Base-by-base conservation (phyloP, 2,888 invertebrate species). In the Julus scandinavius region DNA sequence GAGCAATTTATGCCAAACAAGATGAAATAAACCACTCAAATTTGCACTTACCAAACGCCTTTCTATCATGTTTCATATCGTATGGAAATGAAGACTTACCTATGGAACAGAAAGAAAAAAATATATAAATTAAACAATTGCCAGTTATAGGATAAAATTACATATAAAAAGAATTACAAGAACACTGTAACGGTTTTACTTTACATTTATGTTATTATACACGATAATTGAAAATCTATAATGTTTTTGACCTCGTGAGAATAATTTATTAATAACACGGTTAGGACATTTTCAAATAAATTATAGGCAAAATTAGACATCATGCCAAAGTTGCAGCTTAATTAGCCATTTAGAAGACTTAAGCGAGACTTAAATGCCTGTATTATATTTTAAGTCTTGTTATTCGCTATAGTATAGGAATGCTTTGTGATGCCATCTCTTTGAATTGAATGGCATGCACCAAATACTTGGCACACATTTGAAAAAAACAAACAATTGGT, bases 51-150 rank as follows among this genome's bases (percentile, higher is more conserved):
- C 63, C 63, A 63, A n/a, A 20, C 63, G 63, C 63, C n/a, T 63
- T n/a, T 63, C 20, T 9, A n/a, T n/a, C n/a, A 63, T 63, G 20
- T 63, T 63, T 63, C 63, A 20, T 63, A 63, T 20, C 63, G 63
- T 63, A 63, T 63, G 63, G n/a, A 63, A 63, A 63, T 20, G 63
- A 20, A 20, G 63, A 63, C 63, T 63, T 63, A 63, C 63, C 63
- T 63, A 63, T 1, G 13, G 29, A 15, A 15, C 63, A n/a, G 20
- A 63, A 1, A n/a, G n/a, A 4, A 63, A 5, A 63, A 63, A 63
- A 29, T n/a, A n/a, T 20, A 63, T 20, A 20, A 20, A 9, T 63
- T 63, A 63, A 20, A 63, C 63, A 63, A 20, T 20, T 63, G n/a
- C 63, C 63, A 63, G 20, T 0, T 58, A 9, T 15, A 15, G 63